A percentile compares a stretch with the other conserved stretches of the same genome.
phyloP scores from a whole-genome alignment of 2,113 vertebrate genomes.

The Psittacus erithacus region DNA sequence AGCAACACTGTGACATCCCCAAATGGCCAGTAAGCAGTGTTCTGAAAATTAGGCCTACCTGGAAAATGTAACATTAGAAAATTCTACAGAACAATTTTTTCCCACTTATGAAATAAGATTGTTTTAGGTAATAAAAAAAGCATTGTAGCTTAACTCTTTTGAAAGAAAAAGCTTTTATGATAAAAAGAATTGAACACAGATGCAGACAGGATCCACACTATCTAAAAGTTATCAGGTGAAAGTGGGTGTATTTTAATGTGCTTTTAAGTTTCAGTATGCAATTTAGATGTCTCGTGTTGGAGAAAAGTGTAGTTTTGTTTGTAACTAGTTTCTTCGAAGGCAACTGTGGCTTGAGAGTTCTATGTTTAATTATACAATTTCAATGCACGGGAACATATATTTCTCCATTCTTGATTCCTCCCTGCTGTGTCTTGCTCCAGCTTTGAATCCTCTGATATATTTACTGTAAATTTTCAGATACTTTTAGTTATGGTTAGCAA shows the following conservation, averaged over 20 bases:
- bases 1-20: neutral
- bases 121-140: neutral
- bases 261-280: neutral
- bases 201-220: neutral
- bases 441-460: neutral
- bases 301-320: neutral
- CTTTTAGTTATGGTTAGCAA: neutral
- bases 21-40: neutral
- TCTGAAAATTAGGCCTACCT: neutral
- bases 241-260: neutral
- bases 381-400: fast-evolving
- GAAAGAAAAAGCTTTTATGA: neutral
- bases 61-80: neutral
- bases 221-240: neutral
- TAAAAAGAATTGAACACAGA: neutral
- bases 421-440: neutral
- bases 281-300: neutral
- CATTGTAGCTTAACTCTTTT: neutral
- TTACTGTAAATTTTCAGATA: neutral
- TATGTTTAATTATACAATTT: neutral
- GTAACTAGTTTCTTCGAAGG: neutral
- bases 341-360: neutral
- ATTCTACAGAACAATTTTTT: neutral
- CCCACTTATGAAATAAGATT: neutral
- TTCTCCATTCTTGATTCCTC: neutral